Evolutionary conservation across 2,888 invertebrate genomes (phyloP), one percentile per base, ranked within the genome.

Genomic region (Taenaris catops): DNA sequence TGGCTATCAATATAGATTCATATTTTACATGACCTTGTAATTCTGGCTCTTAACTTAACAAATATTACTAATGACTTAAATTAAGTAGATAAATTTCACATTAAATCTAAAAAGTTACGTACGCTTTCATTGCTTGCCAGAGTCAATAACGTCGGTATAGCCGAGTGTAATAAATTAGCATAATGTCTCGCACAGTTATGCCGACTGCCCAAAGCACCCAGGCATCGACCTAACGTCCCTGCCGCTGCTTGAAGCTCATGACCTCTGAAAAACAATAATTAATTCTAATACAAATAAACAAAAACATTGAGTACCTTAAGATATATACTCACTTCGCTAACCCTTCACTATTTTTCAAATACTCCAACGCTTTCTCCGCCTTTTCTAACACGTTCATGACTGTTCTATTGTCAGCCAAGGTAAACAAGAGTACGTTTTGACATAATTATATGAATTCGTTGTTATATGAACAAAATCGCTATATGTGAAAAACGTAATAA

Each of bases 121-220:
- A 87, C 87, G 50, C 80, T 86, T 21, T 80, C 73, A 52, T 87
- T 75, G 35, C 87, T 81, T 11, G 87, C 81, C 46, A 87, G 58
- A 31, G 65, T 56, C n/a, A 87, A 61, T 29, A 87, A 56, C 5
- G 72, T 74, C 12, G 87, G 87, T 31, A 78, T 63, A 1, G 86
- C 72, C 1, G 75, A 58, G 35, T 80, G 78, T 1, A 87, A 51
- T 31, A 86, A 60, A 51, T 80, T 80, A 7, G 76, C 72, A 53
- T 80, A 87, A 48, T 84, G 84, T 11, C 73, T 63, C 17, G 83
- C 67, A 42, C 68, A 83, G 41, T 73, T 83, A 14, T 72, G 70
- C 1, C 86, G 74, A 39, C 65, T 73, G 16, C 87, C 87, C 16
- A 87, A 49, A 1, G 71, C 74, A 12, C 87, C 86, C 18, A 87